Evolutionary conservation across 2,888 invertebrate genomes (phyloP).

Genomic region (Microctonus aethiopoides): DNA sequence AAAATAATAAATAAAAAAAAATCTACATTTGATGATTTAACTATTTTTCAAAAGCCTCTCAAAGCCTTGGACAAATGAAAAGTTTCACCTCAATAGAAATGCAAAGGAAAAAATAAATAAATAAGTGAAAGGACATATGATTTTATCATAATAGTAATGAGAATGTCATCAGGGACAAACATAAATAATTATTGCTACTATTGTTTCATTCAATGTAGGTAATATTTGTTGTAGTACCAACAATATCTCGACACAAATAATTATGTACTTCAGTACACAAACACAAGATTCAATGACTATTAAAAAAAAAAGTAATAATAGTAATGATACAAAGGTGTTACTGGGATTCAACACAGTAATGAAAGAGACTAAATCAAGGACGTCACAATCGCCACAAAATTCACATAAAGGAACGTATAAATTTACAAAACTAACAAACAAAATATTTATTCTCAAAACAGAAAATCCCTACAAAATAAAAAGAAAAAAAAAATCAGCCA

Average conservation of each 20-base stretch:
- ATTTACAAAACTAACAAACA: no score
- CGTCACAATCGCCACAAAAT: neutral
- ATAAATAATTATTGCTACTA: neutral
- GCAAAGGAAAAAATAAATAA: neutral
- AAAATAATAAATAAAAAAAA: no score
- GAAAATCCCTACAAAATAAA: no score
- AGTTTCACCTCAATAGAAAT: no score
- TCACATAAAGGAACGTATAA: no score
- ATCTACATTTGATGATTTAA: no score
- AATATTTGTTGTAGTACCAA: neutral
- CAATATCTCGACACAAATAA: neutral
- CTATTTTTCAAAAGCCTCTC: no score
- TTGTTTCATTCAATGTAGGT: neutral
- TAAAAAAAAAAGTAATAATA: neutral
- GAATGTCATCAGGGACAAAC: neutral
- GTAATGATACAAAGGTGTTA: neutral
- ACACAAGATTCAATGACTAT: neutral
- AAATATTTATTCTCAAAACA: no score
- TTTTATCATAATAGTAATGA: neutral
- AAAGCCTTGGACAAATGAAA: no score
- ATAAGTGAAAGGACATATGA: neutral
- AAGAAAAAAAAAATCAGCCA: no score
- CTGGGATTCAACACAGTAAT: neutral
- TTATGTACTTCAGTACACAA: neutral
- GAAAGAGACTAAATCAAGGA: neutral